These are phyloP conservation scores for Hydrozoanthus gracilis DNA, from an alignment of 92 coral and sea anemone species.

Conservation along the genomic window DNA sequence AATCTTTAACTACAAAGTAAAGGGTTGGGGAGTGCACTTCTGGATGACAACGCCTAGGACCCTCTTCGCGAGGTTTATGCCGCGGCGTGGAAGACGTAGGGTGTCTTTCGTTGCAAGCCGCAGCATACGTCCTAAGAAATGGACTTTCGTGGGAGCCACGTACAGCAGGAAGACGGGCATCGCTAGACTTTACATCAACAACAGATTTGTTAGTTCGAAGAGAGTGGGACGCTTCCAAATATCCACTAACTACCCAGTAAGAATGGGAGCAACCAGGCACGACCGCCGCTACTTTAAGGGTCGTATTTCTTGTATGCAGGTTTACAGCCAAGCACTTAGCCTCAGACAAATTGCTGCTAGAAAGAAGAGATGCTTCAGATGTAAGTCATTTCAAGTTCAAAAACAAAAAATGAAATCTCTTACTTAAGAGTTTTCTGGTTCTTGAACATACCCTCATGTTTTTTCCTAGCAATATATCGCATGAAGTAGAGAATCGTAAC, in stretches of 20 bases:
- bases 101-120: slow-evolving; percentile 52
- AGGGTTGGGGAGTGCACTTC: slow-evolving; percentile 69
- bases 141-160: slow-evolving; percentile 75
- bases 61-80: slow-evolving; percentile 56
- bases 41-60: slow-evolving; percentile 67
- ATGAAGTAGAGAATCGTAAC: too few relatives aligned
- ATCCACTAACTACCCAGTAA: slow-evolving; percentile 64
- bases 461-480: too few relatives aligned
- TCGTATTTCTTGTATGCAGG: slow-evolving; percentile 81
- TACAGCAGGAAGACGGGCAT: slow-evolving; percentile 67
- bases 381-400: slow-evolving; percentile 23
- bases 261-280: slow-evolving; percentile 76
- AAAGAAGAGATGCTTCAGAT: slow-evolving; percentile 77
- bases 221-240: slow-evolving; percentile 64
- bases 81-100: slow-evolving; percentile 58
- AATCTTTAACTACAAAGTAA: slow-evolving; percentile 69
- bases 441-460: too few relatives aligned
- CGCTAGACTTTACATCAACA: slow-evolving; percentile 68
- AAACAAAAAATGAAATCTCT: neutral
- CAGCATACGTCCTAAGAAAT: slow-evolving; percentile 58
- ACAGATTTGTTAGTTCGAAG: slow-evolving; percentile 58
- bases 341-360: slow-evolving; percentile 54
- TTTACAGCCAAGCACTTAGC: slow-evolving; percentile 58
- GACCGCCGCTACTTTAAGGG: slow-evolving; percentile 74
- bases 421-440: neutral